These are phyloP conservation scores for Blera fallax DNA, from an alignment of 2,888 invertebrate species.

Conservation along the genomic window DNA sequence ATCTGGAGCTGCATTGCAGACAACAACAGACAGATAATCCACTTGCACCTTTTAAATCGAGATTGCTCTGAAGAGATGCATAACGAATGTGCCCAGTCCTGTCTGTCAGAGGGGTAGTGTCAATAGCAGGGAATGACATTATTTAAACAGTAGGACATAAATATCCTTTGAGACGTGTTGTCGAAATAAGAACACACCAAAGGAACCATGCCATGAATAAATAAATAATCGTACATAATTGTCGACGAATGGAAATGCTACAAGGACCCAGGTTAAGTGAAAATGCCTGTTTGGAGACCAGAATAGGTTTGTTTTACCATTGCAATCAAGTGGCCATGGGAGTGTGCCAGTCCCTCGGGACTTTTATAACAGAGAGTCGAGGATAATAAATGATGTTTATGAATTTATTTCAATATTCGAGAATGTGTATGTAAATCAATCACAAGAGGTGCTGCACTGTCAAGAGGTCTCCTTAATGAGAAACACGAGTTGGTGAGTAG, in stretches of 20 bases:
- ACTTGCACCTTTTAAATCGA: too few species aligned
- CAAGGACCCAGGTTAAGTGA: background rate
- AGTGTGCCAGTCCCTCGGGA: background rate
- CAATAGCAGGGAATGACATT: background rate
- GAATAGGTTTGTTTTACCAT: background rate
- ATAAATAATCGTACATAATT: constrained; percentile 7
- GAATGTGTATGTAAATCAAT: background rate
- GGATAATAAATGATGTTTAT: constrained; percentile 1
- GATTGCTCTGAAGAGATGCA: too few species aligned
- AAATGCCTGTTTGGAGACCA: background rate
- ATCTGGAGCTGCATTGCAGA: too few species aligned
- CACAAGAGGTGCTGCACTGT: background rate
- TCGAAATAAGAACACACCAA: background rate
- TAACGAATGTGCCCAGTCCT: background rate
- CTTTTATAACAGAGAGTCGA: background rate
- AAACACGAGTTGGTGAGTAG: background rate
- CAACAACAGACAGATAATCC: too few species aligned
- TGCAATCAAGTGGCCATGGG: background rate
- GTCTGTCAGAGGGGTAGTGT: background rate
- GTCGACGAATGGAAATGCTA: background rate
- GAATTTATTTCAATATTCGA: background rate
- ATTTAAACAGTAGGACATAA: background rate
- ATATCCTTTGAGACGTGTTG: background rate
- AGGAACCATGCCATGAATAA: constrained; percentile 10
- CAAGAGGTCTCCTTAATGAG: background rate